Base-by-base conservation (phyloP, 1,140 invertebrate species). In the Aphis gossypii region DNA sequence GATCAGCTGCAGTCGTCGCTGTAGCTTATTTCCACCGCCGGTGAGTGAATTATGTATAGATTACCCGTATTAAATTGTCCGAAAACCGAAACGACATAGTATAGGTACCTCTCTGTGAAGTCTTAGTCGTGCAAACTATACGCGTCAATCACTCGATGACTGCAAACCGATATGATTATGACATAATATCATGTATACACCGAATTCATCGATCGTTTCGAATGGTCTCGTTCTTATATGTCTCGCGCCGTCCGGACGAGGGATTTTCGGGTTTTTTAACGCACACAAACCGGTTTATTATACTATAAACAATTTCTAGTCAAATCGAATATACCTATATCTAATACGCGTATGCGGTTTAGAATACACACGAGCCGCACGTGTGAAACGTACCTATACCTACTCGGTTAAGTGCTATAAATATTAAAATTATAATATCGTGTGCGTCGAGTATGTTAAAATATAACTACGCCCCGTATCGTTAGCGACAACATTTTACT, bases 241-340 rank as follows among this genome's bases (percentile, higher is more conserved):
- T 41, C 38, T 41, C 38, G 38, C 41, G 14, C 9, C 84, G 84
- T 7, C 44, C 23, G 44, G n/a, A 23, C 20, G 83, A 84, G 83
- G 83, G 83, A 84, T 84, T 84, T 84, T 84, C 38, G 83, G 41
- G 2, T 35, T 83, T 84, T 84, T 84, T 41, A 44, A 84, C 83
- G 41, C 83, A 14, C 38, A 11, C 83, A 84, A 84, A 84, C 83
- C 83, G 83, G 83, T 84, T 84, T 84, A 84, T 84, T 44, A 41
- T 41, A 25, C 38, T 25, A 44, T 84, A 44, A 84, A 84, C 41
- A 84, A 44, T 84, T 84, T 84, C 83, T 44, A 41, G 83, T 84
- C 38, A 84, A 84, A 84, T 84, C 83, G 38, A 44, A 44, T 84
- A 76, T 30, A 76, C 60, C 83, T 44, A 44, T 60, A 25, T 60